phyloP scores from a whole-genome alignment of 35 echinoderm and acorn worm species.

The Acanthaster planci region DNA sequence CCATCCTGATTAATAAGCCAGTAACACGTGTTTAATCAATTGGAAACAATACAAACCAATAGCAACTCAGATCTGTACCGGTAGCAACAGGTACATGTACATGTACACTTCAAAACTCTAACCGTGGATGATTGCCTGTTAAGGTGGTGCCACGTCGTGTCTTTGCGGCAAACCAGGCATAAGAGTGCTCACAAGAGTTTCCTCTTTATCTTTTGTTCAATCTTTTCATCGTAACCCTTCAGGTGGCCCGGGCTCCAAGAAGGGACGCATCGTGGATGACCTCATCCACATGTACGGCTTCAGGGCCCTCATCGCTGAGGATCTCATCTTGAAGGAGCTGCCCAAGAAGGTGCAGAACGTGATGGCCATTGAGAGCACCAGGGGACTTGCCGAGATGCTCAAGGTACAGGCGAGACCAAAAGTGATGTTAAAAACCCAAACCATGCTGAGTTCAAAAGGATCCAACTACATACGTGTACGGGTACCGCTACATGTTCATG shows the following conservation, averaged over 20 bases:
- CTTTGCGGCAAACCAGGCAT: no score
- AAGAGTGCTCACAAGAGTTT: no score
- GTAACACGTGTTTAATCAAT: no score
- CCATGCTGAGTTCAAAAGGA: neutral
- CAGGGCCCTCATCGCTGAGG: conserved; percentile 72
- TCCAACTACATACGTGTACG: no score
- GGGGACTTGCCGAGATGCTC: conserved; percentile 66
- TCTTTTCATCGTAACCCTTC: conserved; percentile 1
- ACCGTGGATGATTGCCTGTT: no score
- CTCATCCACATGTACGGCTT: conserved; percentile 86
- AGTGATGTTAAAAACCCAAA: neutral
- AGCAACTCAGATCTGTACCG: no score
- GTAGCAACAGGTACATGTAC: no score
- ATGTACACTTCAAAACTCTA: no score
- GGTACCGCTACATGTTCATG: no score
- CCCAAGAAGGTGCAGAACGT: conserved; percentile 93
- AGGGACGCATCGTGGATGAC: conserved; percentile 88
- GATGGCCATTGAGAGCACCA: conserved; percentile 65
- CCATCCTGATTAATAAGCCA: no score
- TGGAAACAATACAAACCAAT: no score
- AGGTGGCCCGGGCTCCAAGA: conserved; percentile 91
- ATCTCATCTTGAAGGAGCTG: conserved; percentile 76
- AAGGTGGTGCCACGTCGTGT: no score
- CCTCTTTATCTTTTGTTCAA: neutral
- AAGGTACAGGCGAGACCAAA: conserved; percentile 6